phyloP scores from a whole-genome alignment of 2,888 invertebrate genomes.

The Hyles lineata region DNA sequence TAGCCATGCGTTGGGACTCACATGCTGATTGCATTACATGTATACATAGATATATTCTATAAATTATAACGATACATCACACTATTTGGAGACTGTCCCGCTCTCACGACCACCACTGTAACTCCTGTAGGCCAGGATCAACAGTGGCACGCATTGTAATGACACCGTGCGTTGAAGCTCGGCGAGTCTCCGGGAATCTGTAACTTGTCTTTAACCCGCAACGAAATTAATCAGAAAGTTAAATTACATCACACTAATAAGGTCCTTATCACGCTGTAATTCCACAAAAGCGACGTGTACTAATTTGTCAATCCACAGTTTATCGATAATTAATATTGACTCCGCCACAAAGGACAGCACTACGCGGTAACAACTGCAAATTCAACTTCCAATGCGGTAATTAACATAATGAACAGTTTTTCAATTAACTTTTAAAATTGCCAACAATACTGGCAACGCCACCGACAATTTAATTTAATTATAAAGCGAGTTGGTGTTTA shows the following conservation, averaged over 20 bases:
- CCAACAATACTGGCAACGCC: background rate
- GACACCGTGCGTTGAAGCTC: no score
- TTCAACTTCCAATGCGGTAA: conserved; percentile 21
- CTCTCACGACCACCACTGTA: no score
- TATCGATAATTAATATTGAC: conserved; percentile 6
- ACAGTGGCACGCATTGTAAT: no score
- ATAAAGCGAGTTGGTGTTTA: background rate
- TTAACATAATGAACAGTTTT: conserved; percentile 24
- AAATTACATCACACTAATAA: background rate
- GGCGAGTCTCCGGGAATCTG: no score
- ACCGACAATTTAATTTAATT: background rate
- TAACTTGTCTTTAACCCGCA: no score
- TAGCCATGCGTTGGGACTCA: no score
- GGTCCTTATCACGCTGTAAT: background rate
- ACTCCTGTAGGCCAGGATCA: no score
- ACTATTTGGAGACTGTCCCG: no score
- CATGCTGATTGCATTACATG: background rate
- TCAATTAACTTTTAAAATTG: conserved; percentile 12
- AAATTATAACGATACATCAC: background rate
- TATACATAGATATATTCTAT: background rate
- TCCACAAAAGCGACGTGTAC: no score
- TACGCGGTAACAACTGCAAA: conserved; percentile 14
- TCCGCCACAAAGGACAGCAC: background rate
- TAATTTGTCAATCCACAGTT: background rate
- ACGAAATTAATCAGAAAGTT: no score